Base-by-base conservation (phyloP, 1,140 invertebrate genomes). In the Drosophila sucinea region DNA sequence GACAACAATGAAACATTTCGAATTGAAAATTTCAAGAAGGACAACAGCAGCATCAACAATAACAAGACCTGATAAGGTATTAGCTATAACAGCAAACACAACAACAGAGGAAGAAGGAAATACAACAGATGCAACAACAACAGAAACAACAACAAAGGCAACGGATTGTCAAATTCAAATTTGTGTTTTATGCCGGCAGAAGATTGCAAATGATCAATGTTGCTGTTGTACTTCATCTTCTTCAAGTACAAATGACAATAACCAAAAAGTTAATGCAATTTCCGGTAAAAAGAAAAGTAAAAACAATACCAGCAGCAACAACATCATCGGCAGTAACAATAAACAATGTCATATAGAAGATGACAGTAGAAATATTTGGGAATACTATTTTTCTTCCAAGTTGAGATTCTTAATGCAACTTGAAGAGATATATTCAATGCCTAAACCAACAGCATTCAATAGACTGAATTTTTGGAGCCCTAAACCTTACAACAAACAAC, bases 161-260 rank as follows among this genome's bases (percentile, higher is more conserved):
- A 41, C 69, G 47, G 35, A 25, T 56, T 66, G 40, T 47, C 69
- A 77, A 51, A 72, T 85, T 47, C 69, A 77, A 51, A 72, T 85
- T 81, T 85, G 81, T 57, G 47, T 85, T 32, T 75, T 86, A 67
- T 85, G 81, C 70, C 82, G 82, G 8, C 61, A 63, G 55, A 40
- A 35, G 23, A 70, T 77, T 60, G 56, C 60, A 54, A 30, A 30
- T 29, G 73, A 41, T 17, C 23, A 61, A 67, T 86, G 74, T 82
- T 82, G 82, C 79, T 73, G 63, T 41, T 40, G 44, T 29, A 58
- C 35, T 38, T 38, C 35, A 11, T 11, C 70, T 33, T 17, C 27
- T 7, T 33, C 74, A 77, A 79, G 84, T 80, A 40, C 51, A 87
- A 77, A 76, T 58, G 69, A 58, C 78, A 68, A 66, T 57, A 76